Conservation (phyloP, 2,797 vertebrate genomes). For the Zenarchopterus dispar region DNA sequence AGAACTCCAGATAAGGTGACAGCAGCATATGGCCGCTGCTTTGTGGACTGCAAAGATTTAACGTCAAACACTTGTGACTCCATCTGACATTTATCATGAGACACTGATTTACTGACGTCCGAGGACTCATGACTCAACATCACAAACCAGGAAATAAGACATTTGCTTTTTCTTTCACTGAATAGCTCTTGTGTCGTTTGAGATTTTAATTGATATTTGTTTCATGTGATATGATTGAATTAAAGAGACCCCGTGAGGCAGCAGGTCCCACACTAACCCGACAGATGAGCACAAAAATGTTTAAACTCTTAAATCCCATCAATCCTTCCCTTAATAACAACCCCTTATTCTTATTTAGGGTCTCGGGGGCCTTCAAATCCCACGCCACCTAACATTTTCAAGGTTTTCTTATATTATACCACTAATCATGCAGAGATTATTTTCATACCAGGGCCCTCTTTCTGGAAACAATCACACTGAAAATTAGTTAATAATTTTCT, state of each 20-base stretch:
- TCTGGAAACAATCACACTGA: too few relatives aligned
- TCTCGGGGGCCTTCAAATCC: too few relatives aligned
- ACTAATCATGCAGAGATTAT: too few relatives aligned
- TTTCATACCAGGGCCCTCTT: too few relatives aligned
- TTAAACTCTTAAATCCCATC: too few relatives aligned
- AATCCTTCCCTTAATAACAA: too few relatives aligned
- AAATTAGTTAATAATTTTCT: too few relatives aligned
- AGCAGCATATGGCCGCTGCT: conserved; percentile 17
- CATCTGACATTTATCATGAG: conserved; percentile 59
- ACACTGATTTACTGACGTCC: conserved; percentile 58
- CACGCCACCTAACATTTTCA: too few relatives aligned
- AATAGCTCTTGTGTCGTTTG: conserved; percentile 34
- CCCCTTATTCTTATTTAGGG: too few relatives aligned
- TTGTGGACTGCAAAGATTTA: conserved; percentile 15
- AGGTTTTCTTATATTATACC: too few relatives aligned
- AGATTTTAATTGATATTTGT: conserved; percentile 6
- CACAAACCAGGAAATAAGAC: conserved; percentile 17
- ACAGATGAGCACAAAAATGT: too few relatives aligned
- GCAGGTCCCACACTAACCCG: too few relatives aligned
- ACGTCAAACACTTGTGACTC: conserved; percentile 38
- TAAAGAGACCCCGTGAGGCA: not conserved
- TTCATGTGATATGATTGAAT: conserved; percentile 18
- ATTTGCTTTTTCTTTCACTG: conserved; percentile 10
- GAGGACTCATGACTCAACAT: conserved; percentile 45
- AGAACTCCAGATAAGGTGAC: conserved; percentile 20